These are phyloP conservation scores for Silurus lanzhouensis DNA, from an alignment of 2,797 vertebrate species.

Conservation along the genomic window DNA sequence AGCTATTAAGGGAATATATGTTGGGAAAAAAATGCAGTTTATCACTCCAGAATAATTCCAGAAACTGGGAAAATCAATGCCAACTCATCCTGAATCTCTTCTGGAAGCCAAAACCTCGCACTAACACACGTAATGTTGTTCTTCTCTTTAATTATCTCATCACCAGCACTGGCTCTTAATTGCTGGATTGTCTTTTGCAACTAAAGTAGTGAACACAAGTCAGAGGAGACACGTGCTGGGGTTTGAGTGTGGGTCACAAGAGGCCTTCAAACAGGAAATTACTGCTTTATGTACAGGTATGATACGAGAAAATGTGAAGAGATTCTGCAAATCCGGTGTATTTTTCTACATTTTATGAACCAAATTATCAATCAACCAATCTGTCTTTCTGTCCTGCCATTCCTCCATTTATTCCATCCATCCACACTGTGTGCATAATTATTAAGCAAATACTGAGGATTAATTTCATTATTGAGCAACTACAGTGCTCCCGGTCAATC, in stretches of 20 bases:
- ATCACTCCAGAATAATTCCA: background rate
- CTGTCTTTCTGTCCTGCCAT: too few species aligned
- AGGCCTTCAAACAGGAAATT: conserved; percentile 7
- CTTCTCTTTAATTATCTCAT: conserved; percentile 6
- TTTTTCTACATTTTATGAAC: conserved; percentile 4
- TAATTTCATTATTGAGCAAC: too few species aligned
- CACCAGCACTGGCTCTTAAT: conserved; percentile 26
- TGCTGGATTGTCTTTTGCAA: conserved; percentile 4
- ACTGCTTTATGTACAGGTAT: background rate
- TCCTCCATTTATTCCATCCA: too few species aligned
- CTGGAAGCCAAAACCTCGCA: background rate
- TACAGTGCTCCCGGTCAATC: too few species aligned
- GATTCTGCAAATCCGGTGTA: background rate
- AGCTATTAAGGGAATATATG: background rate
- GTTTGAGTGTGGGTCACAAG: background rate
- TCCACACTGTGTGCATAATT: too few species aligned
- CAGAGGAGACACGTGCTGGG: background rate
- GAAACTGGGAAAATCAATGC: background rate
- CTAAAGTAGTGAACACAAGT: conserved; percentile 13
- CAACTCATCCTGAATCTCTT: background rate
- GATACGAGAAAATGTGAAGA: background rate
- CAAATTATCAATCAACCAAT: conserved; percentile 17
- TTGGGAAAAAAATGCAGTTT: background rate
- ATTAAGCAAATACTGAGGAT: too few species aligned
- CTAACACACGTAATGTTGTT: background rate